phyloP scores from a whole-genome alignment of 2,113 vertebrate species.

The Cromileptes altivelis region DNA sequence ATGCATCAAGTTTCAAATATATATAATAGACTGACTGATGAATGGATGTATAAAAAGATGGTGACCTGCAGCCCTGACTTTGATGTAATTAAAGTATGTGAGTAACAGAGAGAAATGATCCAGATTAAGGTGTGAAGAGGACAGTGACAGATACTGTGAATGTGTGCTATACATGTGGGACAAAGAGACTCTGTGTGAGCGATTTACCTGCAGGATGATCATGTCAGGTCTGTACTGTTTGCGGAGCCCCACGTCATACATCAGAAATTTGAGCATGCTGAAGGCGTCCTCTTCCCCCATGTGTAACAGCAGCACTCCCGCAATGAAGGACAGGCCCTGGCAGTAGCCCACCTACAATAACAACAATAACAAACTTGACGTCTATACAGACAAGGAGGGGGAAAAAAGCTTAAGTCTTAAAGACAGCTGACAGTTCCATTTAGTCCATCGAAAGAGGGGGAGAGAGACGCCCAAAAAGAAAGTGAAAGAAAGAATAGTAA shows the following conservation, averaged over 20 bases:
- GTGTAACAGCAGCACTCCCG: slow-evolving; percentile 95
- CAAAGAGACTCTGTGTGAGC: not conserved
- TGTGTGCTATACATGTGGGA: not conserved
- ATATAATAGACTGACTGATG: not conserved
- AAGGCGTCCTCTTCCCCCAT: slow-evolving; percentile 98
- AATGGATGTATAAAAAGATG: not conserved
- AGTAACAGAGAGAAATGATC: not conserved
- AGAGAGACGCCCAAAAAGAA: not conserved
- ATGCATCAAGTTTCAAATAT: not conserved
- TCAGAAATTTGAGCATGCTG: slow-evolving; percentile 96
- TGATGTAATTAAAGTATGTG: not conserved
- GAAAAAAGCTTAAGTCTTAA: not conserved
- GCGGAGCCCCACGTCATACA: slow-evolving; percentile 96
- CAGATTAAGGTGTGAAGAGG: not conserved
- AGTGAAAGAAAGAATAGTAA: not conserved
- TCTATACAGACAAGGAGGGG: not conserved
- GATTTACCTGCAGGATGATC: slow-evolving; percentile 85
- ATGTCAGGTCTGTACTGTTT: slow-evolving; percentile 98
- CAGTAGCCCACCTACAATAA: slow-evolving; percentile 92
- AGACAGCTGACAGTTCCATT: slow-evolving; percentile 4
- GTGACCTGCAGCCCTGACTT: not conserved
- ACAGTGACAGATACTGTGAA: not conserved
- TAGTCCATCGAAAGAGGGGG: not conserved
- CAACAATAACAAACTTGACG: slow-evolving; percentile 38
- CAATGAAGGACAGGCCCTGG: slow-evolving; percentile 98